These are phyloP conservation scores for Drosophila athabasca DNA, from an alignment of 1,140 invertebrate genomes.

Conservation along the genomic window DNA sequence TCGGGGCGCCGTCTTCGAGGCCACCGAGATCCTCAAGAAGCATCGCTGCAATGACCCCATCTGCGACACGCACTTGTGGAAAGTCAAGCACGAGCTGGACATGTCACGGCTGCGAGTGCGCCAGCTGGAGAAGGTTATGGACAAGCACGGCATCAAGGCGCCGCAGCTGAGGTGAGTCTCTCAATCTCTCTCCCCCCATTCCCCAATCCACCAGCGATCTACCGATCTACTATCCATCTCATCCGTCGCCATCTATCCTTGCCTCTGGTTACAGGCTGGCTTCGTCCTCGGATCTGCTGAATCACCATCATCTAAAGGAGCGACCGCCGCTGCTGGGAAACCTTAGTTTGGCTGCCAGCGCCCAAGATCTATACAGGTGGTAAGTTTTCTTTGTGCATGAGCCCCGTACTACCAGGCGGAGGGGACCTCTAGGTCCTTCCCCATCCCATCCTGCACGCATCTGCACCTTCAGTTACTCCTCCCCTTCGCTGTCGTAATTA, in stretches of 20 bases:
- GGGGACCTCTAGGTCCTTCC: too few species aligned
- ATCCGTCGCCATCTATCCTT: neutral
- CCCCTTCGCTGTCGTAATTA: conserved; percentile 45
- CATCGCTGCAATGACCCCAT: conserved; percentile 91
- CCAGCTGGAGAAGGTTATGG: conserved; percentile 93
- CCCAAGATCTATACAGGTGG: conserved; percentile 84
- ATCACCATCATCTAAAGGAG: conserved; percentile 81
- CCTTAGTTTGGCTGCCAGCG: conserved; percentile 83
- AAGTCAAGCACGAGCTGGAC: conserved; percentile 94
- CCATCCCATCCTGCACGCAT: conserved; percentile 1
- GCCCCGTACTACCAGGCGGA: neutral
- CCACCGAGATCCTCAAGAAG: conserved; percentile 85
- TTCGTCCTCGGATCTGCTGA: conserved; percentile 83
- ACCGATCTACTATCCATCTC: neutral
- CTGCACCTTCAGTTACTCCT: neutral
- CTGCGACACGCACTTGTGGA: conserved; percentile 93
- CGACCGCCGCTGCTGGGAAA: conserved; percentile 80
- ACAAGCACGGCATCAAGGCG: conserved; percentile 90
- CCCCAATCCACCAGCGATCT: too few species aligned
- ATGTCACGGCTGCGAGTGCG: conserved; percentile 92
- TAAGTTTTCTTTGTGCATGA: conserved; percentile 73
- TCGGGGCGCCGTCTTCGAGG: conserved; percentile 94
- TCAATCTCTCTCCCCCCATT: too few species aligned
- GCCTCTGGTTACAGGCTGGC: conserved; percentile 61
- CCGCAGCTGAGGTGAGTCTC: conserved; percentile 85